These are phyloP conservation scores for Chrysopa pallens DNA, from an alignment of 1,140 invertebrate genomes.

Conservation along the genomic window DNA sequence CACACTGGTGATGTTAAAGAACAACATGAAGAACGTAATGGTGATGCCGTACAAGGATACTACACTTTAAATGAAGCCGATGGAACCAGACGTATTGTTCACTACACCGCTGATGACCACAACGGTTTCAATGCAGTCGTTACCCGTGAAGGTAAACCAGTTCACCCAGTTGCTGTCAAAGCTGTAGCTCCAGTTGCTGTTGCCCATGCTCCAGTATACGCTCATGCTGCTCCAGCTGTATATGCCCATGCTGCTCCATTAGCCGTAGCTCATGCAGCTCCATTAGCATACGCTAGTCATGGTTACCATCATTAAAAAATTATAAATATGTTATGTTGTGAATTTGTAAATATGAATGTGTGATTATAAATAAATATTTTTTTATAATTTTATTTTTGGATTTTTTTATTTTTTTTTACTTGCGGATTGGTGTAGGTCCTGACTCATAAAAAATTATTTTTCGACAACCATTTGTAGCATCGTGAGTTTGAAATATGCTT, in stretches of 20 bases:
- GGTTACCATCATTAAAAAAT: conserved; percentile 4
- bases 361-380: too few species aligned
- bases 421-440: too few species aligned
- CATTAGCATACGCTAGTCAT: conserved; percentile 11
- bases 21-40: conserved; percentile 39
- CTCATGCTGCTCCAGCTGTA: conserved; percentile 13
- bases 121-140: conserved; percentile 36
- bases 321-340: conserved; percentile 26
- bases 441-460: too few species aligned
- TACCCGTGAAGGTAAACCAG: not conserved
- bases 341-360: conserved; percentile 17
- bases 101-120: conserved; percentile 35
- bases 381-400: too few species aligned
- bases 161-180: not conserved
- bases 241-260: conserved; percentile 1
- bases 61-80: conserved; percentile 34
- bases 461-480: too few species aligned
- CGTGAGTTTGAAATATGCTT: too few species aligned
- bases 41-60: conserved; percentile 41
- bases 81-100: conserved; percentile 33
- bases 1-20: conserved; percentile 51
- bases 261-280: conserved; percentile 22
- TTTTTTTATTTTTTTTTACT: too few species aligned
- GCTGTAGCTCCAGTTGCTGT: not conserved
- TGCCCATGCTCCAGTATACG: not conserved